A percentile compares a stretch with the other conserved stretches of the same genome.
phyloP scores from a whole-genome alignment of 2,888 invertebrate genomes.

The Trachelus troglodyta region DNA sequence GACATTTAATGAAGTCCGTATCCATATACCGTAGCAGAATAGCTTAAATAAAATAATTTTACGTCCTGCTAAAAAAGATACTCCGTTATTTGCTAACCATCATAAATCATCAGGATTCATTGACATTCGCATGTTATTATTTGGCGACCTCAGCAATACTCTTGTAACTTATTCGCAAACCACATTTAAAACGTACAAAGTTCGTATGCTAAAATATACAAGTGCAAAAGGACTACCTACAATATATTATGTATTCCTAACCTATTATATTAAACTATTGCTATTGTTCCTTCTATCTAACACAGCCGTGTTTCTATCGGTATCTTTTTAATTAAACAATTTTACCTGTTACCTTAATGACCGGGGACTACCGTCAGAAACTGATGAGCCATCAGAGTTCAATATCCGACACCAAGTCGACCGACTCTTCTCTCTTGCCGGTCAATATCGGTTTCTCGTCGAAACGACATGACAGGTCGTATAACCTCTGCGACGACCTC shows the following conservation, averaged over 20 bases:
- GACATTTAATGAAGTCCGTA: neutral
- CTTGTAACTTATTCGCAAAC: neutral
- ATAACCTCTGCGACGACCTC: slow-evolving; percentile 41
- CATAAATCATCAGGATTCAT: neutral
- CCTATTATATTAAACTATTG: neutral
- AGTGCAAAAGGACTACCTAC: neutral
- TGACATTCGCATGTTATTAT: neutral
- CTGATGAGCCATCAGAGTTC: neutral
- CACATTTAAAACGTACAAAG: neutral
- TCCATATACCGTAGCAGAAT: neutral
- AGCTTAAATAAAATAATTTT: neutral
- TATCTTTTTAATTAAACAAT: neutral
- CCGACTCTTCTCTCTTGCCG: neutral
- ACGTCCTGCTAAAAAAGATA: neutral
- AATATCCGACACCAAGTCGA: neutral
- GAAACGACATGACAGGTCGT: slow-evolving; percentile 43
- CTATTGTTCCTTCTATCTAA: neutral
- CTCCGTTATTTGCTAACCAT: neutral
- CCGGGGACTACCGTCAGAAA: neutral
- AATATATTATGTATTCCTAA: neutral
- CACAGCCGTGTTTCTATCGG: neutral
- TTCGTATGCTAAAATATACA: neutral
- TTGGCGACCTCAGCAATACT: neutral
- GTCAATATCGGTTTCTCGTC: slow-evolving; percentile 7
- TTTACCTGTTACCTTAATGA: neutral